These are phyloP conservation scores for Listrodromus nycthemerus DNA, from an alignment of 2,888 invertebrate genomes.

Conservation along the genomic window DNA sequence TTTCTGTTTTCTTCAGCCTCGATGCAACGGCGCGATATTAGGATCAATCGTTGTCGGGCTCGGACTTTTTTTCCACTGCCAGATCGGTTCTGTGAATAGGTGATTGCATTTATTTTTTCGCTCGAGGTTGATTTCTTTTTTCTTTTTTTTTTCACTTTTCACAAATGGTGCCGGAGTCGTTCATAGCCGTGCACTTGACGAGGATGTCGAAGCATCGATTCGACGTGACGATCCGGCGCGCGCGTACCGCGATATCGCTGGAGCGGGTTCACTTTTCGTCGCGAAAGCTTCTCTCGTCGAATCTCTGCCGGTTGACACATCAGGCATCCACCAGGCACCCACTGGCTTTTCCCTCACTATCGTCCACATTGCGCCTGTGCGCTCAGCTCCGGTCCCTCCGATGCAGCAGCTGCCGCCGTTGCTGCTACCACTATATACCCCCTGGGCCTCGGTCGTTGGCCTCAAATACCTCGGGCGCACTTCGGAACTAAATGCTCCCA, in stretches of 20 bases:
- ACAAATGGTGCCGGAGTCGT: neutral
- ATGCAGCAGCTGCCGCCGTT: conserved; percentile 20
- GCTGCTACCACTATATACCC: neutral
- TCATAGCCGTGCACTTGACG: conserved; percentile 55
- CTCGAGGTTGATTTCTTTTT: neutral
- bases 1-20: neutral
- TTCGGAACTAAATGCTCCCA: conserved; percentile 46
- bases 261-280: conserved; percentile 52
- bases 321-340: conserved; percentile 47
- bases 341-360: conserved; percentile 51
- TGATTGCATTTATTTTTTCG: conserved; percentile 7
- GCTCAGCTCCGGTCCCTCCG: conserved; percentile 32
- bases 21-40: neutral
- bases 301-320: conserved; percentile 60
- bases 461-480: conserved; percentile 36
- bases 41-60: neutral
- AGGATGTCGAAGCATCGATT: conserved; percentile 63
- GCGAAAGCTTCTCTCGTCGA: conserved; percentile 45
- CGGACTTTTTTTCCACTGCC: neutral
- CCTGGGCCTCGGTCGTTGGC: conserved; percentile 61
- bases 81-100: neutral
- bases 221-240: conserved; percentile 63
- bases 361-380: conserved; percentile 64
- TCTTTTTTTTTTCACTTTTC: neutral
- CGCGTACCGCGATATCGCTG: conserved; percentile 60